A percentile compares a stretch with the other conserved stretches of the same genome.
Conservation (phyloP, 2,113 vertebrate species). For the Scolopax mira region DNA sequence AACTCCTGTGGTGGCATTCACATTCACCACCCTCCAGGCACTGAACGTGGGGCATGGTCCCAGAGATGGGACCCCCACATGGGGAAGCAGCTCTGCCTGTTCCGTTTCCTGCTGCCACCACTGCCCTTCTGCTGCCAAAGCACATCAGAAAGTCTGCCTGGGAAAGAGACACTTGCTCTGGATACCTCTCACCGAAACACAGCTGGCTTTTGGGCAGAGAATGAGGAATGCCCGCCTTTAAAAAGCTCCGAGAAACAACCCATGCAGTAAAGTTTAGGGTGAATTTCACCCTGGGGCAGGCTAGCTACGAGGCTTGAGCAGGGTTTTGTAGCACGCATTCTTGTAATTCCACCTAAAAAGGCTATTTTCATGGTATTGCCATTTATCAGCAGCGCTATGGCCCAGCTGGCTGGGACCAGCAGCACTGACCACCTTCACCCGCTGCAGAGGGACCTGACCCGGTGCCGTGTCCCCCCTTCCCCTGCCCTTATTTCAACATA, state of each 20-base stretch:
- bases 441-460: accelerated
- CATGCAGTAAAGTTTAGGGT: background rate
- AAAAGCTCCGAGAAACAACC: background rate
- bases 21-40: background rate
- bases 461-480: background rate
- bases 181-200: background rate
- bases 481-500: background rate
- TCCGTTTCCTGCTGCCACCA: background rate
- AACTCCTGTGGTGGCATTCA: background rate
- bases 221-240: background rate
- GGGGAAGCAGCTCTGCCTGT: background rate
- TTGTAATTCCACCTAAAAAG: background rate
- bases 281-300: background rate
- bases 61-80: accelerated
- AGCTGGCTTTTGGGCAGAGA: background rate
- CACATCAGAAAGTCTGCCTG: background rate
- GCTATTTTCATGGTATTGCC: background rate
- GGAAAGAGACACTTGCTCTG: background rate
- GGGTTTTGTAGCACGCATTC: background rate
- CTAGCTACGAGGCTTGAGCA: background rate
- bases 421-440: accelerated
- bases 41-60: accelerated
- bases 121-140: background rate
- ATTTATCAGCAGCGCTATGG: background rate
- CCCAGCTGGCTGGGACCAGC: background rate